phyloP scores from a whole-genome alignment of 1,140 invertebrate species.

The Anagrus nilaparvatae region DNA sequence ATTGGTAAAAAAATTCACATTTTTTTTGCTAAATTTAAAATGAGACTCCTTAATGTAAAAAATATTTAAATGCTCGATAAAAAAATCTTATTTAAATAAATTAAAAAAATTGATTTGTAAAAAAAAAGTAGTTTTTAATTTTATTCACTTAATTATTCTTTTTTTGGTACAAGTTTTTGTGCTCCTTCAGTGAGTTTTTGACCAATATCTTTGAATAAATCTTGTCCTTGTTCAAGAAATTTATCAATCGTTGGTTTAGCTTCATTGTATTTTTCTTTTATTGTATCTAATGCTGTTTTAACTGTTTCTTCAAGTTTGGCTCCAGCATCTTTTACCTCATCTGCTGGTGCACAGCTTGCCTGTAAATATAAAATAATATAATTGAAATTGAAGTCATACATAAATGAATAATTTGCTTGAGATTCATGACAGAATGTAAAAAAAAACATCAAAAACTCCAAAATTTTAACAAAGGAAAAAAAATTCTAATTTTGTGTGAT shows the following conservation, averaged over 20 bases:
- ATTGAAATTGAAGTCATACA: background rate
- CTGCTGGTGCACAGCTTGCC: constrained; percentile 8
- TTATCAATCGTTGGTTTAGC: constrained; percentile 11
- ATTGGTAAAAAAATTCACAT: too few species aligned
- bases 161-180: constrained; percentile 13
- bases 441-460: background rate
- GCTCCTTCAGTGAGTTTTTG: constrained; percentile 11
- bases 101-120: background rate
- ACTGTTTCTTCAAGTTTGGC: constrained; percentile 7
- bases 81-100: too few species aligned
- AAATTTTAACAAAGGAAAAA: background rate
- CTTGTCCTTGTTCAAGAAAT: constrained; percentile 8
- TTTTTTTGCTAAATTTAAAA: too few species aligned
- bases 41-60: too few species aligned
- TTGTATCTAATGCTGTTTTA: constrained; percentile 4
- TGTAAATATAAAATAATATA: background rate
- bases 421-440: background rate
- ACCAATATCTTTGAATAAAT: constrained; percentile 5
- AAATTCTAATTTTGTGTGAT: background rate
- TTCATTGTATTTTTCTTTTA: constrained; percentile 13
- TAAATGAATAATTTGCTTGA: background rate
- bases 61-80: too few species aligned
- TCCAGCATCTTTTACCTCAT: background rate
- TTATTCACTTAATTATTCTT: background rate
- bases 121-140: background rate